These are phyloP conservation scores for Erynnis tages DNA, from an alignment of 2,888 invertebrate species.

Conservation along the genomic window DNA sequence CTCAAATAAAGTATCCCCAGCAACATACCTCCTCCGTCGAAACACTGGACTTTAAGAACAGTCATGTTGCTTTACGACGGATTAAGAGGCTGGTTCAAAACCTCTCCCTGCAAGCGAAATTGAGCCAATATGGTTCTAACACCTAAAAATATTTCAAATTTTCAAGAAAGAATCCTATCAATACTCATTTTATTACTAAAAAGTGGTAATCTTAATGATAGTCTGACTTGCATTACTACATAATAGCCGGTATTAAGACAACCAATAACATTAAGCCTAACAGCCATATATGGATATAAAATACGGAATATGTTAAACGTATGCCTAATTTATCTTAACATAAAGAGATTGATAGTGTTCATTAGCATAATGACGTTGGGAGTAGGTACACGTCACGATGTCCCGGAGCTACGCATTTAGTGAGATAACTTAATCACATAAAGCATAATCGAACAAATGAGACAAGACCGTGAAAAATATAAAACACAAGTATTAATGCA, in stretches of 20 bases:
- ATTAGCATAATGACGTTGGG: slow-evolving; percentile 18
- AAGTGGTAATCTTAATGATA: too few species aligned
- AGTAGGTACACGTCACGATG: slow-evolving; percentile 10
- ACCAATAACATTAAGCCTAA: slow-evolving; percentile 9
- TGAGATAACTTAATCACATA: slow-evolving; percentile 26
- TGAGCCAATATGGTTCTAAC: too few species aligned
- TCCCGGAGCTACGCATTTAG: slow-evolving; percentile 12
- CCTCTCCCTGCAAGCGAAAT: too few species aligned
- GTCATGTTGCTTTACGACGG: too few species aligned
- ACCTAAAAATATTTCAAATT: too few species aligned
- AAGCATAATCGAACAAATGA: slow-evolving; percentile 24
- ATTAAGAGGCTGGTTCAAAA: too few species aligned
- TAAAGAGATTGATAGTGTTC: slow-evolving; percentile 21
- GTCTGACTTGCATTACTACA: too few species aligned
- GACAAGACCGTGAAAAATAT: slow-evolving; percentile 17
- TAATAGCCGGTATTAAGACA: slow-evolving; percentile 2
- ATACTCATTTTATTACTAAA: too few species aligned
- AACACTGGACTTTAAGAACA: too few species aligned
- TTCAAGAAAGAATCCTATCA: too few species aligned
- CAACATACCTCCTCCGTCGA: too few species aligned
- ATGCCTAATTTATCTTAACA: slow-evolving; percentile 24
- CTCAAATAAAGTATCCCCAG: too few species aligned
- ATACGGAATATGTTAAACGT: slow-evolving; percentile 15
- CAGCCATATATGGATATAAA: neutral
- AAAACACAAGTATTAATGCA: slow-evolving; percentile 12